Base-by-base conservation (phyloP, 2,797 vertebrate species). In the Apogon talboti region DNA sequence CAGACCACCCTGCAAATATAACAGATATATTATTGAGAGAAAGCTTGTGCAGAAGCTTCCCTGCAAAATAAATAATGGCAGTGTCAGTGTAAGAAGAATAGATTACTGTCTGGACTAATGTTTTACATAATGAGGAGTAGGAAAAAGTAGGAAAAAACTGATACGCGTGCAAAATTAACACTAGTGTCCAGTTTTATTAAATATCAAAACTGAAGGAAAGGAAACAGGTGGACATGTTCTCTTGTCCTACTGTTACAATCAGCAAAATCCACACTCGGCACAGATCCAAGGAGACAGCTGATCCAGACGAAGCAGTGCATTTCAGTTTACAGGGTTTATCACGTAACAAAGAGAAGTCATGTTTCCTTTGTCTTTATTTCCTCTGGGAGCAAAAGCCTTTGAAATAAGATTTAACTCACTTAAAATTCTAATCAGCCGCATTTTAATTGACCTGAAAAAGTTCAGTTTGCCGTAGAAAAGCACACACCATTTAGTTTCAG, bases 181-280 rank as follows among this genome's bases (percentile, higher is more conserved):
- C 57, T 24, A 38, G 63, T 21, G 21, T 74, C 68, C 74, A 49
- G 46, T 50, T 81, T 77, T 71, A 72, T 85, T 87, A 61, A 74
- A 85, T 64, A 59, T 54, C 71, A 82, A 84, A 79, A 79, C 8
- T 76, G 75, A 78, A 51, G 71, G 64, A 65, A 38, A 71, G 73
- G 66, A 87, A 89, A 88, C 89, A 91, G 88, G 86, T 91, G 89
- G 79, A 56, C 64, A 84, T 87, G 86, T 84, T 64, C 40, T n/a
- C 37, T 71, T 59, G 66, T 72, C 70, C 73, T 68, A 51, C 69
- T 74, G 71, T 48, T 6, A 67, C 44, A 79, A 72, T 62, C 74
- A 69, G 74, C 69, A 67, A 48, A 63, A 37, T 62, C 55, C 70
- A 66, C 19, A 28, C 37, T 21, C 84, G 84, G 82, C 82, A 64